A percentile compares a stretch with the other conserved stretches of the same genome.
These are phyloP conservation scores for Daboia siamensis DNA, from an alignment of 2,113 vertebrate genomes.

Conservation along the genomic window DNA sequence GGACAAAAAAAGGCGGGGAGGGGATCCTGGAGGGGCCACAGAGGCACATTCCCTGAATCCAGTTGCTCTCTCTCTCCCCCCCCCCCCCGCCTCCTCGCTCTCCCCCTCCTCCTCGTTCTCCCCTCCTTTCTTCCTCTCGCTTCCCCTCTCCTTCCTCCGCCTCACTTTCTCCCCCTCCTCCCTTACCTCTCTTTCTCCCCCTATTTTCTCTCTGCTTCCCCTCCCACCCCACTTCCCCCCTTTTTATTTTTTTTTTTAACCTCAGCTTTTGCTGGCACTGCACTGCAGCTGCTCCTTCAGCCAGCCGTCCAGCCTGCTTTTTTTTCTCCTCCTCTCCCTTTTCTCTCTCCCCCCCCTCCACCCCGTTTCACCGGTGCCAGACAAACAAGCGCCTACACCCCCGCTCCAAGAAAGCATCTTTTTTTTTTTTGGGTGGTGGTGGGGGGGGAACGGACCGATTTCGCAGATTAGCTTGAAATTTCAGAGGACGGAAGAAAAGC, in stretches of 20 bases:
- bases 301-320: constrained; percentile 70
- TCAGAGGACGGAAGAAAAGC: constrained; percentile 34
- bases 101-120: constrained; percentile 55
- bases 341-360: constrained; percentile 53
- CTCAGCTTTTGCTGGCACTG: constrained; percentile 60
- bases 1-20: constrained; percentile 43
- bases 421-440: neutral
- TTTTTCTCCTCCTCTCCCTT: constrained; percentile 60
- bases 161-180: constrained; percentile 42
- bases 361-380: constrained; percentile 55
- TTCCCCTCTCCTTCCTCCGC: constrained; percentile 50
- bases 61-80: constrained; percentile 51
- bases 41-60: constrained; percentile 55
- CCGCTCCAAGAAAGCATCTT: neutral
- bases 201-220: constrained; percentile 17
- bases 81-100: constrained; percentile 47
- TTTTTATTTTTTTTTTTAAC: constrained; percentile 1
- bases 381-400: constrained; percentile 40
- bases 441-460: neutral
- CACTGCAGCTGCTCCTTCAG: constrained; percentile 73
- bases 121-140: constrained; percentile 62
- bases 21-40: neutral
- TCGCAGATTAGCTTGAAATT: constrained; percentile 36
- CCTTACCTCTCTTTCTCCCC: constrained; percentile 38
- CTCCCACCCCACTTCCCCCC: constrained; percentile 11